Base-by-base conservation (phyloP, 2,113 vertebrate genomes). In the Gasterosteus aculeatus region DNA sequence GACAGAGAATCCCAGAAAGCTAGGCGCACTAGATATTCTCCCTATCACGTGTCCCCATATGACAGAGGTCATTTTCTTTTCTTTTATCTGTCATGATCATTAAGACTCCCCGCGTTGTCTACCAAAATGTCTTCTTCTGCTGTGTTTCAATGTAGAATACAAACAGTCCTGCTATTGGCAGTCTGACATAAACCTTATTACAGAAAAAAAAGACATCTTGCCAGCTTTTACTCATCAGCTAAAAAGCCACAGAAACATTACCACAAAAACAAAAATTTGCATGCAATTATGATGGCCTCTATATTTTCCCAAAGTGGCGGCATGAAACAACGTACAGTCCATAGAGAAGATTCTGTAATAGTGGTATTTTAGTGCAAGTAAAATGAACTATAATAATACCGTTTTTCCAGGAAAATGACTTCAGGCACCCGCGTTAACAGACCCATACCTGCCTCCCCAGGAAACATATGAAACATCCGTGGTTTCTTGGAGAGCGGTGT, bases 71-170 rank as follows among this genome's bases (percentile, higher is more conserved):
- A 72, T 83, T 86, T 80, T 60, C 72, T 61, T 69, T 41, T 81
- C 41, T 64, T 73, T 86, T 69, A 26, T 75, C 75, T 70, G 49
- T 64, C 39, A 3, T 71, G 69, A 82, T 66, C 77, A 66, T 77
- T 58, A 80, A 80, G 75, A 78, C 67, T 76, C 74, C 88, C 78
- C 81, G 77, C 78, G 68, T 46, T 65, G 69, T 75, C 82, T 84
- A 61, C 86, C 91, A 87, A 87, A 89, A 91, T 89, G 75, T 87
- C 72, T 89, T 59, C 53, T 70, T 84, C 83, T 86, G 78, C 84
- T 87, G 76, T 83, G 72, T 87, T 88, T 88, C 73, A 83, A 63
- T 77, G 70, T 72, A 81, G 83, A 78, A 81, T 85, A 69, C 70
- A 87, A 87, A 86, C 87, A 89, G 87, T 86, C 80, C 69, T 69